These are phyloP conservation scores for Hozukius guyotensis DNA, from an alignment of 2,797 vertebrate genomes.

Conservation along the genomic window DNA sequence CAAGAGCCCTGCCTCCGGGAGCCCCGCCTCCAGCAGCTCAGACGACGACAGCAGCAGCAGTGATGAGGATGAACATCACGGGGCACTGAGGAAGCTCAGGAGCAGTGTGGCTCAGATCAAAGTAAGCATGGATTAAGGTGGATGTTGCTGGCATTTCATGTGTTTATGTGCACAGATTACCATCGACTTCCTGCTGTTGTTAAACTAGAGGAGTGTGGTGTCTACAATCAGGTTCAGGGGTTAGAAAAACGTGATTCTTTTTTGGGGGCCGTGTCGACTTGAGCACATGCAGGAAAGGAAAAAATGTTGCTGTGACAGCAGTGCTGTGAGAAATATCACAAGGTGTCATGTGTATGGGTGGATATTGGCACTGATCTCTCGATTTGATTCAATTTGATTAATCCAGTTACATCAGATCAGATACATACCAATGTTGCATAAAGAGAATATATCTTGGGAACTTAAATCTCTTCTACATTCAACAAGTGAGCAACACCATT, in stretches of 20 bases:
- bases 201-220: not conserved
- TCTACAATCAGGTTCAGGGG: not conserved
- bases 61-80: constrained; percentile 67
- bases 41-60: constrained; percentile 59
- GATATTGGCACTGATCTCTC: not conserved
- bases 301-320: not conserved
- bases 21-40: constrained; percentile 59
- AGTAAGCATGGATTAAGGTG: constrained; percentile 62
- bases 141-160: not conserved
- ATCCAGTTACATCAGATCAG: not conserved
- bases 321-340: not conserved
- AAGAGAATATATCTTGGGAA: not conserved
- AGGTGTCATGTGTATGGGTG: not conserved
- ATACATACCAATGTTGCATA: not conserved
- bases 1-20: constrained; percentile 14
- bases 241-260: not conserved
- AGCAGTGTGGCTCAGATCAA: constrained; percentile 84
- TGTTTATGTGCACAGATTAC: not conserved
- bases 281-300: not conserved
- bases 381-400: not conserved
- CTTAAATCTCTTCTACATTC: not conserved
- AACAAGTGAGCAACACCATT: not conserved
- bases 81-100: constrained; percentile 70
- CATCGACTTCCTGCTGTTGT: not conserved
- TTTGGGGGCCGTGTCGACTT: not conserved